Conservation (phyloP, 2,888 invertebrate genomes). For the Drosophila stalkeri region DNA sequence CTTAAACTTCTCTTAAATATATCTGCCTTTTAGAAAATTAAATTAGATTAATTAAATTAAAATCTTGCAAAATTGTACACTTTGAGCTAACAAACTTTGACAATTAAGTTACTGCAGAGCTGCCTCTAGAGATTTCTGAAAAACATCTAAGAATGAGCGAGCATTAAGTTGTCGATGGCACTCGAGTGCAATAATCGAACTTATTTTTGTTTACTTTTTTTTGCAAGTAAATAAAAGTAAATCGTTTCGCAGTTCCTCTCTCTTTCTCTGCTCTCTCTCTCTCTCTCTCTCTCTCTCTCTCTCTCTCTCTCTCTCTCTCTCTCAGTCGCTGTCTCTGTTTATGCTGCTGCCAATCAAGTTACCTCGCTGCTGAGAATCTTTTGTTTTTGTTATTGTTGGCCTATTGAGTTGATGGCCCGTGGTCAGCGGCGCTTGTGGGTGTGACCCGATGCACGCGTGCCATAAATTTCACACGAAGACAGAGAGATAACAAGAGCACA, state of each 20-base stretch:
- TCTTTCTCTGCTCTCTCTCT: not conserved
- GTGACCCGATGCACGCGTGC: constrained; percentile 55
- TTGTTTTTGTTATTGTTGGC: constrained; percentile 21
- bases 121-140: not conserved
- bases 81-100: not conserved
- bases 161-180: not conserved
- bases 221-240: constrained; percentile 59
- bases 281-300: not conserved
- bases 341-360: constrained; percentile 45
- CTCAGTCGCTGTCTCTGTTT: constrained; percentile 32
- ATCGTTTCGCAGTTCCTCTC: not conserved
- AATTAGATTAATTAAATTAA: too few species aligned
- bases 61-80: too few species aligned
- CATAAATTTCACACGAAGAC: constrained; percentile 46
- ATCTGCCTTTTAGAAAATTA: too few species aligned
- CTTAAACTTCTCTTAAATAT: too few species aligned
- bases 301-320: not conserved
- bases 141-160: not conserved
- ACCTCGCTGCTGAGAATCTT: constrained; percentile 13
- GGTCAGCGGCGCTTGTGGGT: constrained; percentile 18
- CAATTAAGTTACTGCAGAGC: not conserved
- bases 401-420: constrained; percentile 15
- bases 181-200: not conserved
- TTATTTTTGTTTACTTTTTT: not conserved
- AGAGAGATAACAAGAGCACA: constrained; percentile 31